phyloP scores from a whole-genome alignment of 2,797 vertebrate species.

The Pipistrellus kuhlii region DNA sequence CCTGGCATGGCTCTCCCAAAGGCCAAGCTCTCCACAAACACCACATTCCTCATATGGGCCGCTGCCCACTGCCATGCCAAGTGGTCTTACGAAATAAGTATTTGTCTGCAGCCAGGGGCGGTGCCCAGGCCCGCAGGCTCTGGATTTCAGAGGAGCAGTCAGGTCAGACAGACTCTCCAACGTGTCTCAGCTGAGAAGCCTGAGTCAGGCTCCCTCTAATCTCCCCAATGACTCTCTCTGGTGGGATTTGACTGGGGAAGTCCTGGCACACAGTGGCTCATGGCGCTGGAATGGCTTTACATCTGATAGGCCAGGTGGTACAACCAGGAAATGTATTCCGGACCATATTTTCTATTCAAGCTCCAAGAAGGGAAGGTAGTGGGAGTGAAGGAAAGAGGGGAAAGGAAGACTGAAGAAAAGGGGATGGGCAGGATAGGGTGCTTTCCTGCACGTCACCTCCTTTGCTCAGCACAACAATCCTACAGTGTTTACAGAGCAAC shows the following conservation, averaged over 20 bases:
- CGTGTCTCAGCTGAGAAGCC: neutral
- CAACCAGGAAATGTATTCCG: conserved; percentile 1
- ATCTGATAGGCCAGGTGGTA: neutral
- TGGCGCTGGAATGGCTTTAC: neutral
- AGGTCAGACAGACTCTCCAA: neutral
- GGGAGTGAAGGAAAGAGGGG: neutral
- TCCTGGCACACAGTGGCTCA: neutral
- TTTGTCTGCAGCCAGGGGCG: conserved; percentile 11
- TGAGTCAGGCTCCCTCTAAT: neutral
- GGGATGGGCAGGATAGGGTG: neutral
- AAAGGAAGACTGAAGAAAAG: neutral
- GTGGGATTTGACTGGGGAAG: no score
- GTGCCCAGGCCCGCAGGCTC: neutral
- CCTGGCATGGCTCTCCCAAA: neutral
- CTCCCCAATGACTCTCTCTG: neutral
- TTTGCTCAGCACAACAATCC: neutral
- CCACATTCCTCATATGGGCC: neutral
- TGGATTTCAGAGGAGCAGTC: neutral
- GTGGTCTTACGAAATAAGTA: conserved; percentile 29
- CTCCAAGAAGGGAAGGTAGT: neutral
- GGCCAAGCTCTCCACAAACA: neutral
- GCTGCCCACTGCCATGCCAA: neutral
- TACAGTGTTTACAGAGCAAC: neutral
- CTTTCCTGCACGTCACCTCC: neutral
- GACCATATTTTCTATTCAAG: neutral